Base-by-base conservation (phyloP, 2,113 vertebrate species). In the Tetrao urogallus region DNA sequence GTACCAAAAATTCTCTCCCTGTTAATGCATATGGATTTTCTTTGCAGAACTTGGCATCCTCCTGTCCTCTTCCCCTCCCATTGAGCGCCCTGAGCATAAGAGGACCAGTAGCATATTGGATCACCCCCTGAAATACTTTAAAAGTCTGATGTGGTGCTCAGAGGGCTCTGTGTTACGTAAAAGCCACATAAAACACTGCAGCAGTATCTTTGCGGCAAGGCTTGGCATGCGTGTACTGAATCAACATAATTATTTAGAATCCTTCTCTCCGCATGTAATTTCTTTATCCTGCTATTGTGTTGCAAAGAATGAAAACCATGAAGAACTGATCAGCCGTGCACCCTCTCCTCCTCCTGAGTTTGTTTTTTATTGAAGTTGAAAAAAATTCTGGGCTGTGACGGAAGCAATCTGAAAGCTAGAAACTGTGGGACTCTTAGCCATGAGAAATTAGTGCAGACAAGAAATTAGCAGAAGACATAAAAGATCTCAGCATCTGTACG, bases 121-220 rank as follows among this genome's bases (percentile, higher is more conserved):
- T 86, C 4, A 45, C 45, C 60, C 17, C 47, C 48, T 88, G 57
- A 64, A 91, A 77, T 54, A 77, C 50, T 80, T 45, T 43, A n/a
- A 72, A 81, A 90, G 52, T 17, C 65, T 90, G 52, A 18, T 81
- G 52, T 57, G 83, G 69, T 81, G 73, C 61, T 94, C 52, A 27
- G 17, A 28, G 65, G 47, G 57, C 47, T 95, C 73, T 47, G 5
- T 8, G 19, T 52, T 48, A 6, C 1, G 24, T 48, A 75, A 92
- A 94, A 95, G 80, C 90, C 82, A 90, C 90, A 96, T 86, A 69
- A 94, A 92, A 77, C 80, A 92, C 69, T 94, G 91, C 48, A 95
- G 27, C 57, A 61, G 76, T n/a, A 92, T 63, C 76, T 88, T 77
- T 94, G 90, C 0, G 28, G 93, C 88, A 78, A 92, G 43, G 77